These are phyloP conservation scores for Australoheros facetus DNA, from an alignment of 2,797 vertebrate genomes.

Conservation along the genomic window DNA sequence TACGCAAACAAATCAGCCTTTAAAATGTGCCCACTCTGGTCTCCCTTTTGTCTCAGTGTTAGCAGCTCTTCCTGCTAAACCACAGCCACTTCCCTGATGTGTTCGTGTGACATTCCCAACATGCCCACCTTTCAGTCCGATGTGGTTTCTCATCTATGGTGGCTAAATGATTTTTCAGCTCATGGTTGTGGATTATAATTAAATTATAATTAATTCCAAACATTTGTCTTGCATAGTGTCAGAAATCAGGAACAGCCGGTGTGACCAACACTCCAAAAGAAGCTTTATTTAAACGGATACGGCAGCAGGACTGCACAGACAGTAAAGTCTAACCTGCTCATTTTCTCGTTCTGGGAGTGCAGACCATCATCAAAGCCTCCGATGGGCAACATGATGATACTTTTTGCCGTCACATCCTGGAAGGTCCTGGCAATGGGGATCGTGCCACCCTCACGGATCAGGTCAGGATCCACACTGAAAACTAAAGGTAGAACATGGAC, in stretches of 20 bases:
- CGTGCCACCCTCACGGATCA: conserved; percentile 91
- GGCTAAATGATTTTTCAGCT: background rate
- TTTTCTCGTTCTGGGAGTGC: conserved; percentile 94
- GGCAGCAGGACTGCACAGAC: background rate
- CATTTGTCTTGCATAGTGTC: background rate
- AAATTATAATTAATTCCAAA: background rate
- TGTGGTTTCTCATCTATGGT: background rate
- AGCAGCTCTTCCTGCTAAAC: background rate
- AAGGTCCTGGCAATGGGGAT: conserved; percentile 89
- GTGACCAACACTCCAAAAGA: background rate
- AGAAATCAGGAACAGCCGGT: no score
- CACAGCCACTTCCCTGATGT: no score
- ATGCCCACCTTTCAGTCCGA: background rate
- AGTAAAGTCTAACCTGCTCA: conserved; percentile 84
- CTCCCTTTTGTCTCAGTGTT: background rate
- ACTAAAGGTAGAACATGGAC: conserved; percentile 71
- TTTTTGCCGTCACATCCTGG: conserved; percentile 84
- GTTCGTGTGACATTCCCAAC: no score
- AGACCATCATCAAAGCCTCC: conserved; percentile 91
- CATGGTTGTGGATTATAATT: background rate
- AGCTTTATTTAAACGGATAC: background rate
- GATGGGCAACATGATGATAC: conserved; percentile 90
- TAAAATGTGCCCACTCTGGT: background rate
- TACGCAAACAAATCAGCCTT: background rate
- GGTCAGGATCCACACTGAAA: conserved; percentile 86